A percentile compares a stretch with the other conserved stretches of the same genome.
Conservation (phyloP, 2,113 vertebrate species). For the Hemiprocne comata region DNA sequence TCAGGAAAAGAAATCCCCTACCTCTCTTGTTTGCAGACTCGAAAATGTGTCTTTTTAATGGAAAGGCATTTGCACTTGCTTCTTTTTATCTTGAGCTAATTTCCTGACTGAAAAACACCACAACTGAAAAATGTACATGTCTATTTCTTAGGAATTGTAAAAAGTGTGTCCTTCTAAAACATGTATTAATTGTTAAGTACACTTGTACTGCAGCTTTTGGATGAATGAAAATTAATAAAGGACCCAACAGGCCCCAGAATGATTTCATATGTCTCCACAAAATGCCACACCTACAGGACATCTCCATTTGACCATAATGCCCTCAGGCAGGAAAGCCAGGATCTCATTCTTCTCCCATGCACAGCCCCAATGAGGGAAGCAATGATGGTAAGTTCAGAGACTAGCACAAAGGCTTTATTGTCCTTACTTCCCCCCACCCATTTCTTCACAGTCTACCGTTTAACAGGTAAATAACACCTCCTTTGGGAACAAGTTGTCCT, state of each 20-base stretch:
- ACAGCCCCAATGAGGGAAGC: rapidly evolving
- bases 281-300: background rate
- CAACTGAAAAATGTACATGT: background rate
- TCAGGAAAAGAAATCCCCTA: background rate
- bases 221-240: background rate
- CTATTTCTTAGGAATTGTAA: background rate
- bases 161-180: background rate
- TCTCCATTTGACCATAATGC: background rate
- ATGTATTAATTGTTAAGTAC: background rate
- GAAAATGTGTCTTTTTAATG: background rate
- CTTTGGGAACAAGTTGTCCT: background rate
- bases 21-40: background rate
- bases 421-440: background rate
- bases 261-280: background rate
- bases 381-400: background rate
- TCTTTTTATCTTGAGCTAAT: background rate
- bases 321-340: background rate
- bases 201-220: background rate
- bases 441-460: background rate
- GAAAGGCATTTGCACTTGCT: background rate
- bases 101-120: background rate
- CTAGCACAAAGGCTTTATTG: background rate
- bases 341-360: rapidly evolving
- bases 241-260: background rate
- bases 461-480: background rate